phyloP scores from a whole-genome alignment of 2,888 invertebrate genomes.

The Danaus chrysippus region DNA sequence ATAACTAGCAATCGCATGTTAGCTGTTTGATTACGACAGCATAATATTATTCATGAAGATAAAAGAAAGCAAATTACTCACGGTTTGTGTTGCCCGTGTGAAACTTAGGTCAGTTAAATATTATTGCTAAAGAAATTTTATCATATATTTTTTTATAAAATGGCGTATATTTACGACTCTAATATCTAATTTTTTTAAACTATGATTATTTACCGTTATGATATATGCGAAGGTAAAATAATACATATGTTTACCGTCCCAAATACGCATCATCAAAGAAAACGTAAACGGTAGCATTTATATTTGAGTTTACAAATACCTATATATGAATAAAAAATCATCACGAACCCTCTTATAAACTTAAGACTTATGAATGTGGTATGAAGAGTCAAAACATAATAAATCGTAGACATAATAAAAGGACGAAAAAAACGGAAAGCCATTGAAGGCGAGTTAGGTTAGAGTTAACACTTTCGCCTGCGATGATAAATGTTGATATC shows the following conservation, averaged over 20 bases:
- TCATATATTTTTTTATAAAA: background rate
- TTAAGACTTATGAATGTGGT: slow-evolving; percentile 4
- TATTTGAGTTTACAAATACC: slow-evolving; percentile 15
- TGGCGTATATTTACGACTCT: background rate
- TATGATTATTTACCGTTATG: background rate
- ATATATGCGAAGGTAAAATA: background rate
- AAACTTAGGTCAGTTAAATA: slow-evolving; percentile 11
- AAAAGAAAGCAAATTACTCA: slow-evolving; percentile 14
- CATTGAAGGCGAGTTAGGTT: slow-evolving; percentile 52
- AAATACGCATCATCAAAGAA: slow-evolving; percentile 7
- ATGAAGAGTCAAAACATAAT: slow-evolving; percentile 28
- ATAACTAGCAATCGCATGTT: slow-evolving; percentile 10
- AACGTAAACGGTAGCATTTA: slow-evolving; percentile 15
- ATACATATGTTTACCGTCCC: background rate
- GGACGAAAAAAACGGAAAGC: slow-evolving; percentile 51
- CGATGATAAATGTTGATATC: slow-evolving; percentile 75
- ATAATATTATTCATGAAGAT: slow-evolving; percentile 14
- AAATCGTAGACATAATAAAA: slow-evolving; percentile 59
- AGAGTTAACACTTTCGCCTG: slow-evolving; percentile 70
- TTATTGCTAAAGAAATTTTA: background rate
- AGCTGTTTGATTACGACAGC: slow-evolving; percentile 10
- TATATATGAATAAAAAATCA: slow-evolving; percentile 14
- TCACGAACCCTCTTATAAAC: slow-evolving; percentile 18
- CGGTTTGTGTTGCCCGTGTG: slow-evolving; percentile 9
- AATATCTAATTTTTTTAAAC: background rate